Evolutionary conservation across 1,140 invertebrate species (phyloP).

Genomic region (Sinella curviseta): DNA sequence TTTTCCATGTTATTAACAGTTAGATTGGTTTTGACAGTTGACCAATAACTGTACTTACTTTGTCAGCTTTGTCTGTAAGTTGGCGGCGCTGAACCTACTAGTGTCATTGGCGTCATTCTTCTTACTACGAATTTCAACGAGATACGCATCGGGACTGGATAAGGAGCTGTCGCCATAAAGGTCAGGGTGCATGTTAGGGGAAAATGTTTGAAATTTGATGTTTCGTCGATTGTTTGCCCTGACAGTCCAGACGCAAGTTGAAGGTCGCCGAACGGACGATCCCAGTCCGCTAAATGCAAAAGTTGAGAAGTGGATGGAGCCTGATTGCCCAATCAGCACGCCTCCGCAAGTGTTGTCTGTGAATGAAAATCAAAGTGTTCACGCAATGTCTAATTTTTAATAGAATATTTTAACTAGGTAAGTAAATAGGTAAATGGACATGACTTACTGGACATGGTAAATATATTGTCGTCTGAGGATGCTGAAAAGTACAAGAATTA

Average conservation of each 20-base stretch:
- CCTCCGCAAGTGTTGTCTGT: conserved; percentile 16
- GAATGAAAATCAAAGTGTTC: too few relatives aligned
- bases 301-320: neutral
- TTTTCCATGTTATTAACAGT: too few relatives aligned
- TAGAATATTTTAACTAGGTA: too few relatives aligned
- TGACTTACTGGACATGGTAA: neutral
- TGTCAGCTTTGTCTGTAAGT: neutral
- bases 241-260: neutral
- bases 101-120: too few relatives aligned
- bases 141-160: neutral
- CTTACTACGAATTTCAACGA: neutral
- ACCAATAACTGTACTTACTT: neutral
- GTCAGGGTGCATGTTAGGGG: too few relatives aligned
- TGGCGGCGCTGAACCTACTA: neutral
- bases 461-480: neutral
- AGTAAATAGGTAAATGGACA: neutral
- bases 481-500: neutral
- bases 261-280: neutral
- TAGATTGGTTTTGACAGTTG: too few relatives aligned
- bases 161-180: too few relatives aligned
- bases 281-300: neutral
- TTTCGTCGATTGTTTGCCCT: neutral
- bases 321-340: neutral
- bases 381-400: too few relatives aligned
- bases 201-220: neutral